A percentile compares a stretch with the other conserved stretches of the same genome.
These are phyloP conservation scores for Torymus aiolomorphi DNA, from an alignment of 2,888 invertebrate genomes.

Conservation along the genomic window DNA sequence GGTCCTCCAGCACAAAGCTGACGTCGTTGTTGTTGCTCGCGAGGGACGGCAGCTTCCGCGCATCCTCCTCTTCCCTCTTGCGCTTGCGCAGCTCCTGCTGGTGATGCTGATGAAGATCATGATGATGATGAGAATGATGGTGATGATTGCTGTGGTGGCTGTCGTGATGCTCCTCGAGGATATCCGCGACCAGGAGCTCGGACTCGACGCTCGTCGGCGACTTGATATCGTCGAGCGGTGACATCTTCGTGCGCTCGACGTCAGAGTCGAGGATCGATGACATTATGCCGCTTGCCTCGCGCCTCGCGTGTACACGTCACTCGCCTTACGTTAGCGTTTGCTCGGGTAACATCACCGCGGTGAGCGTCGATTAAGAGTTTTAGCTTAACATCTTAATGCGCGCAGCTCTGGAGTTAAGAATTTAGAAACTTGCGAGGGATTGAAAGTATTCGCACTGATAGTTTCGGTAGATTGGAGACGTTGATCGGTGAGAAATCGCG, in stretches of 20 bases:
- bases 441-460: too few relatives aligned
- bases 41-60: conserved; percentile 70
- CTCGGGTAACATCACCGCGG: too few relatives aligned
- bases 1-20: conserved; percentile 71
- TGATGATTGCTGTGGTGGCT: conserved; percentile 51
- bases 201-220: conserved; percentile 72
- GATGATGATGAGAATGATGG: conserved; percentile 57
- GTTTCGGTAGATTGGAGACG: too few relatives aligned
- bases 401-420: too few relatives aligned
- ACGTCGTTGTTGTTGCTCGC: conserved; percentile 73
- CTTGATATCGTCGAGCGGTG: conserved; percentile 72
- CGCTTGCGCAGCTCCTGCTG: conserved; percentile 63
- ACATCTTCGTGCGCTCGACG: conserved; percentile 70
- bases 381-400: too few relatives aligned
- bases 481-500: too few relatives aligned
- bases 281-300: conserved; percentile 58
- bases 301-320: too few relatives aligned
- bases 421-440: too few relatives aligned
- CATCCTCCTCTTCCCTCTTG: conserved; percentile 65
- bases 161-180: conserved; percentile 65
- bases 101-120: conserved; percentile 57
- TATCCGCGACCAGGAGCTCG: conserved; percentile 73
- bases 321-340: too few relatives aligned
- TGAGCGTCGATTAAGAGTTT: too few relatives aligned
- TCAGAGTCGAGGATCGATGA: conserved; percentile 70